Evolutionary conservation across 2,797 vertebrate genomes (phyloP).

Genomic region (Acrocephalus scirpaceus): DNA sequence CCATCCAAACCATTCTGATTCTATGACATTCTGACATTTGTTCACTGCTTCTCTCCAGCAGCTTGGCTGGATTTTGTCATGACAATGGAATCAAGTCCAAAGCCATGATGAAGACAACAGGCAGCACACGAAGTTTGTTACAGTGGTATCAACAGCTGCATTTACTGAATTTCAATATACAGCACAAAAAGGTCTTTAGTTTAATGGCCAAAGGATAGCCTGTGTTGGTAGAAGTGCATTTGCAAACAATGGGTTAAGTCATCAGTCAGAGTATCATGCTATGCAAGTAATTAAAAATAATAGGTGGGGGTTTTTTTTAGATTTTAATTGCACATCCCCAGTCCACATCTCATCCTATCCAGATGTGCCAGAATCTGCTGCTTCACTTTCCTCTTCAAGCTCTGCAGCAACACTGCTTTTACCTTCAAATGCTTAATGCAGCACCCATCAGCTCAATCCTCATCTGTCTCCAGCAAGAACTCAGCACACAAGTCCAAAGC

Average conservation of each 20-base stretch:
- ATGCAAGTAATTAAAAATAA: not conserved
- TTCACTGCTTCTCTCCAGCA: not conserved
- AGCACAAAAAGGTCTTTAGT: not conserved
- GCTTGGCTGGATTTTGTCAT: not conserved
- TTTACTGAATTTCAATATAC: not conserved
- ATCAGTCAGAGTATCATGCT: not conserved
- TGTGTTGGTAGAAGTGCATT: not conserved
- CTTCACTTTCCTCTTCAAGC: not conserved
- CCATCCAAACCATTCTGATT: not conserved
- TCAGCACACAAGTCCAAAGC: not conserved
- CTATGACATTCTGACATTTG: not conserved
- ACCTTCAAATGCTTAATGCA: not conserved
- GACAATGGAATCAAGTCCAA: not conserved
- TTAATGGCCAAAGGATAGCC: not conserved
- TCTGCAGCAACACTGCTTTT: not conserved
- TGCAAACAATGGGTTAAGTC: not conserved
- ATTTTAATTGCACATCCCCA: not conserved
- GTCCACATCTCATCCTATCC: not conserved
- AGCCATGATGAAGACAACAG: not conserved
- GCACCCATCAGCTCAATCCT: not conserved
- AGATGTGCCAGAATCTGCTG: not conserved
- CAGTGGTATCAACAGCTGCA: not conserved
- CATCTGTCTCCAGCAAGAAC: not conserved
- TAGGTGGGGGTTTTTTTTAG: fast-evolving
- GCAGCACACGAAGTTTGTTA: not conserved